These are phyloP conservation scores for Drosophila nasuta DNA, from an alignment of 1,140 invertebrate species.

Conservation along the genomic window DNA sequence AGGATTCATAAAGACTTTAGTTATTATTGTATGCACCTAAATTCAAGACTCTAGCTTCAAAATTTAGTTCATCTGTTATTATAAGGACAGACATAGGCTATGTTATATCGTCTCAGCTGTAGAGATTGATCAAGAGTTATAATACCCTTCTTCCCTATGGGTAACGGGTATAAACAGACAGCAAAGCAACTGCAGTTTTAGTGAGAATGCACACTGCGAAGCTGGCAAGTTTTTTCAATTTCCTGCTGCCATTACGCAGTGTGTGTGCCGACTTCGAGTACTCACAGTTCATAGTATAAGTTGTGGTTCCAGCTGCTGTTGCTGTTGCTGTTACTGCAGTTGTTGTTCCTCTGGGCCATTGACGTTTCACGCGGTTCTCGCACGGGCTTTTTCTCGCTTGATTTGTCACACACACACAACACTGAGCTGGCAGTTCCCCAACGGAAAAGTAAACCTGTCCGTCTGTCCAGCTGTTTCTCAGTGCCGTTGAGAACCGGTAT, in stretches of 20 bases:
- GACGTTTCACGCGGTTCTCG: conserved; percentile 68
- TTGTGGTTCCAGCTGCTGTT: conserved; percentile 18
- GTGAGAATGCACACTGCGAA: conserved; percentile 28
- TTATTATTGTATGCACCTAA: no score
- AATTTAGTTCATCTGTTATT: no score
- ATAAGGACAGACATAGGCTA: no score
- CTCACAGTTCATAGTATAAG: conserved; percentile 11
- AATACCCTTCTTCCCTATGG: no score
- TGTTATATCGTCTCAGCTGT: no score
- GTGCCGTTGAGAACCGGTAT: conserved; percentile 73
- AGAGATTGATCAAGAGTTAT: no score
- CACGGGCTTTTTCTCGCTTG: conserved; percentile 66
- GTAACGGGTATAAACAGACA: conserved; percentile 11
- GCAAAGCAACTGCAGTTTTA: conserved; percentile 18
- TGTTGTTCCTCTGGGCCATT: conserved; percentile 65
- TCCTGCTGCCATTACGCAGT: conserved; percentile 71
- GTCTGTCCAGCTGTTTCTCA: conserved; percentile 42
- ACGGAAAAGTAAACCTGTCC: conserved; percentile 73
- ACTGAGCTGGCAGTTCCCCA: conserved; percentile 13
- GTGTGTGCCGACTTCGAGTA: conserved; percentile 4
- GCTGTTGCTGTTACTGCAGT: conserved; percentile 17
- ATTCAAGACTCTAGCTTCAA: no score
- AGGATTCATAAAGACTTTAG: no score
- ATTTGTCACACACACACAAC: conserved; percentile 70
- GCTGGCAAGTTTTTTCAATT: conserved; percentile 70